These are phyloP conservation scores for Selenia dentaria DNA, from an alignment of 2,888 invertebrate species.

Conservation along the genomic window DNA sequence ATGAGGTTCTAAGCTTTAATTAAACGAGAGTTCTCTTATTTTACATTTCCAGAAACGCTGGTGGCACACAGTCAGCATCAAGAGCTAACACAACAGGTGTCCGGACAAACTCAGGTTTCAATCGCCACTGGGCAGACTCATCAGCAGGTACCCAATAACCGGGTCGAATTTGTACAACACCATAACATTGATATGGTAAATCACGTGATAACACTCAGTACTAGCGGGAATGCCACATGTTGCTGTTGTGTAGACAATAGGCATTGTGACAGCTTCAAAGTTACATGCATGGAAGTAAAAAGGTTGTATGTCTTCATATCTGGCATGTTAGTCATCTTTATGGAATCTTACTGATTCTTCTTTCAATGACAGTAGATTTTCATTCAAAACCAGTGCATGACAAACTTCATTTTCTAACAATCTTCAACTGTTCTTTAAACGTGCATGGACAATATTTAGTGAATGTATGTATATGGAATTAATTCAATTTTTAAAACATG, in stretches of 20 bases:
- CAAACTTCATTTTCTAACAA: not conserved
- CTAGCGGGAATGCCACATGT: slow-evolving; percentile 69
- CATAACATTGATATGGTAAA: slow-evolving; percentile 84
- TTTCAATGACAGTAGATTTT: no score
- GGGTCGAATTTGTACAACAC: slow-evolving; percentile 83
- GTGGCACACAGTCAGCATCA: slow-evolving; percentile 76
- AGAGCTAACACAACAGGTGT: slow-evolving; percentile 44
- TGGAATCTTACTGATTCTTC: no score
- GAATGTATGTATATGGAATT: no score
- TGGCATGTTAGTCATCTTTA: slow-evolving; percentile 2
- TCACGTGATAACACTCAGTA: slow-evolving; percentile 71
- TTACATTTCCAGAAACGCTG: slow-evolving; percentile 57
- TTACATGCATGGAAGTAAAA: slow-evolving; percentile 36
- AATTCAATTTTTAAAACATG: no score
- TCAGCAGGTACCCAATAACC: slow-evolving; percentile 82
- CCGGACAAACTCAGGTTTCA: slow-evolving; percentile 59
- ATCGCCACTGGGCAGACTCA: slow-evolving; percentile 65
- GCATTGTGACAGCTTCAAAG: slow-evolving; percentile 25
- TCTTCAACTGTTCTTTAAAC: no score
- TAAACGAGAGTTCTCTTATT: no score
- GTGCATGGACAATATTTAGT: no score
- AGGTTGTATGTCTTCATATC: slow-evolving; percentile 7
- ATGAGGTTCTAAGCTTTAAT: no score
- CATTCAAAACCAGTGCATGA: not conserved
- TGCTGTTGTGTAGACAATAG: slow-evolving; percentile 56